Evolutionary conservation across 2,797 vertebrate genomes (phyloP).

Genomic region (Crenichthys baileyi): DNA sequence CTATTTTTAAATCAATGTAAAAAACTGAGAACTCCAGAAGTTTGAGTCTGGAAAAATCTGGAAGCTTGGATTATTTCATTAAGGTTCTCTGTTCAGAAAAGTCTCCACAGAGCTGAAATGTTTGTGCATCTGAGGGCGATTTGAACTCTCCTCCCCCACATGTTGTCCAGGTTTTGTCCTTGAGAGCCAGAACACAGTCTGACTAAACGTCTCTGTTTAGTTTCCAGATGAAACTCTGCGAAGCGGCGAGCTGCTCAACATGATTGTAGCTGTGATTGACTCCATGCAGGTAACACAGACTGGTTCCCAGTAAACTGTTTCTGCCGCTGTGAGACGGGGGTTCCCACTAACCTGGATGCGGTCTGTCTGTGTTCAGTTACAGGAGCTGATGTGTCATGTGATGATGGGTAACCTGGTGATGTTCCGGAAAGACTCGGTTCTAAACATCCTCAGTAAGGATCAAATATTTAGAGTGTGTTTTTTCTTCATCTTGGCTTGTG

Average conservation of each 20-base stretch:
- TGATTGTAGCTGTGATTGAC: conserved; percentile 97
- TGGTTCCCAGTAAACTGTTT: fast-evolving
- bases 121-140: background rate
- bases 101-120: background rate
- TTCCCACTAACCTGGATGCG: background rate
- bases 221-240: conserved; percentile 95
- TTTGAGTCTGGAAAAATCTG: no score
- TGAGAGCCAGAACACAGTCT: background rate
- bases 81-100: background rate
- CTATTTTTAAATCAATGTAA: no score
- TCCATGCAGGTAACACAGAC: conserved; percentile 81
- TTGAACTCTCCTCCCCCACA: background rate
- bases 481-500: background rate
- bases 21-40: no score
- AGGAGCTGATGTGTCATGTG: conserved; percentile 97
- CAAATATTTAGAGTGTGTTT: background rate
- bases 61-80: no score
- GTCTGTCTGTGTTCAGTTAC: conserved; percentile 79
- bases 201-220: conserved; percentile 64
- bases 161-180: background rate
- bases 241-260: conserved; percentile 95
- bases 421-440: conserved; percentile 96
- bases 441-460: conserved; percentile 94
- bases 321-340: background rate
- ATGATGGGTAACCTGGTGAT: conserved; percentile 98